A percentile compares a stretch with the other conserved stretches of the same genome.
Conservation (phyloP, 2,888 invertebrate genomes). For the Calameuta idolon region DNA sequence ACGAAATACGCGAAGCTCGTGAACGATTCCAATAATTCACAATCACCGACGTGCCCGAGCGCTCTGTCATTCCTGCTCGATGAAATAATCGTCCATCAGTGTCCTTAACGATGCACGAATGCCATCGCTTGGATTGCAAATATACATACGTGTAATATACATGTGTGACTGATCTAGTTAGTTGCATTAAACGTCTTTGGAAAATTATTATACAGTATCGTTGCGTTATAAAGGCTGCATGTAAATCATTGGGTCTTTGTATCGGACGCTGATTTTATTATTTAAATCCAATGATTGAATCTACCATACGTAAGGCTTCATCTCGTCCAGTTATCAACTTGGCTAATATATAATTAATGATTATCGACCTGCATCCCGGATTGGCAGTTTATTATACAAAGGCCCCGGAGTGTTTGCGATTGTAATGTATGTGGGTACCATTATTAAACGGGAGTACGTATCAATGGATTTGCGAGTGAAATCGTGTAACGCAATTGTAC, state of each 20-base stretch:
- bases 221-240: background rate
- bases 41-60: slow-evolving; percentile 38
- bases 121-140: slow-evolving; percentile 26
- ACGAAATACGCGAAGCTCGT: slow-evolving; percentile 1
- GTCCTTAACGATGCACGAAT: slow-evolving; percentile 40
- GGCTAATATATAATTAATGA: background rate
- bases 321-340: background rate
- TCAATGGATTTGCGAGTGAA: slow-evolving; percentile 53
- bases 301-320: background rate
- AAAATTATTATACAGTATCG: background rate
- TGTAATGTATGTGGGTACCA: slow-evolving; percentile 41
- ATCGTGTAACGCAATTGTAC: slow-evolving; percentile 22
- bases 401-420: slow-evolving; percentile 42
- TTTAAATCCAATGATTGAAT: background rate
- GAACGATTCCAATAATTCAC: slow-evolving; percentile 40
- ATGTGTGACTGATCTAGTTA: background rate
- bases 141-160: background rate
- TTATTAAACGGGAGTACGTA: slow-evolving; percentile 36
- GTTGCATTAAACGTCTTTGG: background rate
- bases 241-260: background rate
- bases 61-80: slow-evolving; percentile 34
- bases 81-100: slow-evolving; percentile 35
- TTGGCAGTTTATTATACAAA: slow-evolving; percentile 45
- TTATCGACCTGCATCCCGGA: slow-evolving; percentile 19
- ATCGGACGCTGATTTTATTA: background rate